Evolutionary conservation across 2,888 invertebrate genomes (phyloP).

Genomic region (Drosophila formosana): DNA sequence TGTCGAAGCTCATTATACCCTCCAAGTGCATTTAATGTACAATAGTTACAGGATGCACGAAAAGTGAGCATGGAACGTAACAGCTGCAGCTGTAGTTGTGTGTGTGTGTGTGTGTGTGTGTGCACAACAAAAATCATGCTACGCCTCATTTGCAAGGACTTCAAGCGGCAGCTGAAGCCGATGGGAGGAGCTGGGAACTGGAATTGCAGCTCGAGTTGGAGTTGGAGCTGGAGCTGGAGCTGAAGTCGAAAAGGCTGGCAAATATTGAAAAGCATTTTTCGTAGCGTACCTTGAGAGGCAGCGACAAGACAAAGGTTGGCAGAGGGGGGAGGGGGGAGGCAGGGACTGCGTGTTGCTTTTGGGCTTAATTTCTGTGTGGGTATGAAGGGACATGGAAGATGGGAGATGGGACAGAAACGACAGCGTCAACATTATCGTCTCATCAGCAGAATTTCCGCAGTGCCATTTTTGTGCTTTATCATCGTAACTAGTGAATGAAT

Average conservation of each 20-base stretch:
- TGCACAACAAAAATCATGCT: constrained; percentile 51
- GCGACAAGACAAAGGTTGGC: no score
- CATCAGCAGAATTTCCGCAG: constrained; percentile 80
- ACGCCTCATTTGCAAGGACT: constrained; percentile 72
- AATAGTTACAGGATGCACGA: background rate
- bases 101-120: constrained; percentile 19
- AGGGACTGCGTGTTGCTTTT: constrained; percentile 28
- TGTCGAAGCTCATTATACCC: background rate
- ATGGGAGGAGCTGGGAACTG: background rate
- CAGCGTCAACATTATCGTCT: constrained; percentile 76
- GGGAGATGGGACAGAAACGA: constrained; percentile 1
- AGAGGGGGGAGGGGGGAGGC: background rate
- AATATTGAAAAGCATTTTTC: constrained; percentile 72
- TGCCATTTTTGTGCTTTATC: constrained; percentile 78
- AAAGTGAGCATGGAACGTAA: constrained; percentile 12
- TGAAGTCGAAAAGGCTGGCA: constrained; percentile 26
- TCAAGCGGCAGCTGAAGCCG: constrained; percentile 37
- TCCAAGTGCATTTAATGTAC: background rate
- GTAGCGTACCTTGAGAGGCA: constrained; percentile 57
- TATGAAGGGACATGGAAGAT: background rate
- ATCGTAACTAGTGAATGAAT: constrained; percentile 81
- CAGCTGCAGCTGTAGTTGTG: constrained; percentile 9
- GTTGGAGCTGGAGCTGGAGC: constrained; percentile 2
- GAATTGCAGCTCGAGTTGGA: background rate
- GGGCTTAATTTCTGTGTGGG: constrained; percentile 58